Percentiles rank a stretch among this genome's conserved stretches.
phyloP scores from a whole-genome alignment of 1,140 invertebrate genomes.

The Mamestra configurata region DNA sequence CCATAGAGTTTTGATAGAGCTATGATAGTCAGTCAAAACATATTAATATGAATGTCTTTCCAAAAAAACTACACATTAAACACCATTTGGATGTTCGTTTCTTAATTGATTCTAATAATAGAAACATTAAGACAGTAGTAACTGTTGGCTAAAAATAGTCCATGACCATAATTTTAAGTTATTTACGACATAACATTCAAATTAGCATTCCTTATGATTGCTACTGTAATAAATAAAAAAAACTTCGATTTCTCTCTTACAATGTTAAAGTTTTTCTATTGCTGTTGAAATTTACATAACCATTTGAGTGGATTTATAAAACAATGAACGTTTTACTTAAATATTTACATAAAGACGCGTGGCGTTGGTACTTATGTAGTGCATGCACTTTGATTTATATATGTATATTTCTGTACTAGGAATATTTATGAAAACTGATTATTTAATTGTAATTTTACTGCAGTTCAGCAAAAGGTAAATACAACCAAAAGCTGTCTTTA shows the following conservation, averaged over 20 bases:
- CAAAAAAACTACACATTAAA: neutral
- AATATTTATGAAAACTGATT: neutral
- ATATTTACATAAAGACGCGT: conserved; percentile 49
- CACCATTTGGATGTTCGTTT: neutral
- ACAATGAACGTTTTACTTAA: conserved; percentile 40
- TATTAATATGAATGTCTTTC: neutral
- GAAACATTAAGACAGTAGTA: neutral
- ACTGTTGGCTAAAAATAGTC: neutral
- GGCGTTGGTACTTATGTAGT: neutral
- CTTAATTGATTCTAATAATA: conserved; percentile 6
- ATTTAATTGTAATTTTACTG: no score
- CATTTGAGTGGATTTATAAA: conserved; percentile 36
- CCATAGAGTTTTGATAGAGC: no score
- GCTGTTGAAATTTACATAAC: conserved; percentile 43
- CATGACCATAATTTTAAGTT: neutral
- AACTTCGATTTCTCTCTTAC: neutral
- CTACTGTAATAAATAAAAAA: neutral
- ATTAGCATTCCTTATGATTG: neutral
- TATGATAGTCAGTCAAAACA: no score
- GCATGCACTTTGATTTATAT: neutral
- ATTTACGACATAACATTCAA: neutral
- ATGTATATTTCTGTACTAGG: neutral
- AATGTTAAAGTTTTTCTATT: conserved; percentile 23
- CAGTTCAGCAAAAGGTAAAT: no score
- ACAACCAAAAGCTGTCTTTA: no score